These are phyloP conservation scores for Melieria picta DNA, from an alignment of 2,888 invertebrate species.

Conservation along the genomic window DNA sequence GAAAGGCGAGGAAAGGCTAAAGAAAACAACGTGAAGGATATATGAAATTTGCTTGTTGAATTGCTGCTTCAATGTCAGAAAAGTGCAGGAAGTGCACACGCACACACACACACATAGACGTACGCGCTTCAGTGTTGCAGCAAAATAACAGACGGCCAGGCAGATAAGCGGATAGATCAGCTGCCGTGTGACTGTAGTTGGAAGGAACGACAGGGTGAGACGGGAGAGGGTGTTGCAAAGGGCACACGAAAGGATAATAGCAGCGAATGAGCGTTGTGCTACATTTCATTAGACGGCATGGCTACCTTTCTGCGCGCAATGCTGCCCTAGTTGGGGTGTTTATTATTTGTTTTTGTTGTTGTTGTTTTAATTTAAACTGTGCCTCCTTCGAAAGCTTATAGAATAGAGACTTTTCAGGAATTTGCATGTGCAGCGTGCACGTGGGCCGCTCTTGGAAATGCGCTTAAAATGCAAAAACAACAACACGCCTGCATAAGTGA, in stretches of 20 bases:
- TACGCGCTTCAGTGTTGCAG: neutral
- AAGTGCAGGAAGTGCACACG: conserved; percentile 22
- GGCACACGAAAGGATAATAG: neutral
- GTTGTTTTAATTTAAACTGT: too few relatives aligned
- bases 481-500: too few relatives aligned
- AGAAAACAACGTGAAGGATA: conserved; percentile 22
- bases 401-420: neutral
- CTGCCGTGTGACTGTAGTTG: neutral
- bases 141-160: conserved; percentile 17
- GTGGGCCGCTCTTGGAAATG: neutral
- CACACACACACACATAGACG: neutral
- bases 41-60: conserved; percentile 24
- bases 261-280: too few relatives aligned
- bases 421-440: conserved; percentile 15
- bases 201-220: neutral
- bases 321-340: too few relatives aligned
- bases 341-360: too few relatives aligned
- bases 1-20: neutral
- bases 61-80: conserved; percentile 31
- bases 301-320: too few relatives aligned
- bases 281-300: too few relatives aligned
- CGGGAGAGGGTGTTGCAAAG: neutral
- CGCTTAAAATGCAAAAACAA: too few relatives aligned
- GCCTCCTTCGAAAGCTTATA: too few relatives aligned
- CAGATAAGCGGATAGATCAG: neutral